These are phyloP conservation scores for Nothocercus julius DNA, from an alignment of 2,113 vertebrate species.

Conservation along the genomic window DNA sequence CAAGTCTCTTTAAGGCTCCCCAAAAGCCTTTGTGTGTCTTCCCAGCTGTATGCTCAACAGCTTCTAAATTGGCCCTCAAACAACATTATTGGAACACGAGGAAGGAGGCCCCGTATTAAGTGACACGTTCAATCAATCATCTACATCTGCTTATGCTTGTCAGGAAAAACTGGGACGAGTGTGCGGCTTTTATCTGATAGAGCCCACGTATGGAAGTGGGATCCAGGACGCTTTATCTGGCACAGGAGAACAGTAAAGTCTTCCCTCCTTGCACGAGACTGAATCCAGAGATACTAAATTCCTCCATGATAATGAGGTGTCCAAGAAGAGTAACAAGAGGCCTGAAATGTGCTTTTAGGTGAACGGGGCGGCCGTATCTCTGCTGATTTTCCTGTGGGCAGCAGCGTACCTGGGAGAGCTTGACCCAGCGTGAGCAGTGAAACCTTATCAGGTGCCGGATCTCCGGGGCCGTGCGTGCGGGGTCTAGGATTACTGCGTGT, in stretches of 20 bases:
- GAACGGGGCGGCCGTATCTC: neutral
- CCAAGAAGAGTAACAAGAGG: constrained; percentile 48
- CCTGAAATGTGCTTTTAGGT: constrained; percentile 2
- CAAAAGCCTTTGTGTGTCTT: neutral
- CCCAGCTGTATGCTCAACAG: neutral
- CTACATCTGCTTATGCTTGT: constrained; percentile 33
- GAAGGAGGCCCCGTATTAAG: neutral
- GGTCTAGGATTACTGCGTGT: constrained; percentile 12
- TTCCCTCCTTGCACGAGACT: constrained; percentile 13
- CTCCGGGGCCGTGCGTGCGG: neutral
- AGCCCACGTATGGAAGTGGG: neutral
- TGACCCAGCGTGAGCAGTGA: constrained; percentile 1
- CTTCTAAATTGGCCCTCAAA: neutral
- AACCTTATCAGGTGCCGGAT: constrained; percentile 43
- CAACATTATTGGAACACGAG: neutral
- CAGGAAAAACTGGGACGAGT: neutral
- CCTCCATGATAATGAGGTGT: constrained; percentile 63
- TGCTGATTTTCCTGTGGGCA: constrained; percentile 5
- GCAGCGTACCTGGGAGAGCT: neutral
- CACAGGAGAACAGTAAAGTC: constrained; percentile 56
- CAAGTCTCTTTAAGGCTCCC: neutral
- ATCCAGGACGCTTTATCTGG: constrained; percentile 47
- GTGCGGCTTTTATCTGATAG: constrained; percentile 11
- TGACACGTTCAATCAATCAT: neutral
- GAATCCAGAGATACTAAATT: constrained; percentile 58